Evolutionary conservation across 2,113 vertebrate genomes (phyloP).

Genomic region (Sphaerodactylus townsendi): DNA sequence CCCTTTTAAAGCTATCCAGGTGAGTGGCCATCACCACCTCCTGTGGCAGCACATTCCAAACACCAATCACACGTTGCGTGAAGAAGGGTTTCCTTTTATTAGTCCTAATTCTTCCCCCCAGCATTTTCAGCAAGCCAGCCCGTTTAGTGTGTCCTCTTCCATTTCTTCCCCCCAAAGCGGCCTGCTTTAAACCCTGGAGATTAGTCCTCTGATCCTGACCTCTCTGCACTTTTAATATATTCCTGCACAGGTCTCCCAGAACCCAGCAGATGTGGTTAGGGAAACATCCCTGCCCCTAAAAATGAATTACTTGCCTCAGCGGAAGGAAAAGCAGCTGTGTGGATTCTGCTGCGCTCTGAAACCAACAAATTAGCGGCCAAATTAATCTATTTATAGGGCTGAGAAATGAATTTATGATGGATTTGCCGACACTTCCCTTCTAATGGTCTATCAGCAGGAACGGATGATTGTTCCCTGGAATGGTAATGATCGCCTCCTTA

Average conservation of each 20-base stretch:
- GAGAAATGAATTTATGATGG: constrained; percentile 1
- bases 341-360: background rate
- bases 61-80: too few relatives aligned
- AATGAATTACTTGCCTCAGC: background rate
- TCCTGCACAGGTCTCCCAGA: background rate
- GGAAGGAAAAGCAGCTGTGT: background rate
- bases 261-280: background rate
- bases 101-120: too few relatives aligned
- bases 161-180: too few relatives aligned
- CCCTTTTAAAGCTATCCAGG: too few relatives aligned
- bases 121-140: background rate
- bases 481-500: background rate
- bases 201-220: background rate
- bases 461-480: background rate
- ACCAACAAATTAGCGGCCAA: background rate
- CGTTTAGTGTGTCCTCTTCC: background rate
- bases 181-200: background rate
- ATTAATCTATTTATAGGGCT: background rate
- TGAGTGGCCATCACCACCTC: too few relatives aligned
- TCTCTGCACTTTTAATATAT: background rate
- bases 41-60: too few relatives aligned
- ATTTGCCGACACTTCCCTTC: background rate
- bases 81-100: too few relatives aligned
- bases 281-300: background rate
- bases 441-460: background rate